A percentile compares a stretch with the other conserved stretches of the same genome.
Evolutionary conservation across 2,113 vertebrate species (phyloP).

Genomic region (Aythya baeri): DNA sequence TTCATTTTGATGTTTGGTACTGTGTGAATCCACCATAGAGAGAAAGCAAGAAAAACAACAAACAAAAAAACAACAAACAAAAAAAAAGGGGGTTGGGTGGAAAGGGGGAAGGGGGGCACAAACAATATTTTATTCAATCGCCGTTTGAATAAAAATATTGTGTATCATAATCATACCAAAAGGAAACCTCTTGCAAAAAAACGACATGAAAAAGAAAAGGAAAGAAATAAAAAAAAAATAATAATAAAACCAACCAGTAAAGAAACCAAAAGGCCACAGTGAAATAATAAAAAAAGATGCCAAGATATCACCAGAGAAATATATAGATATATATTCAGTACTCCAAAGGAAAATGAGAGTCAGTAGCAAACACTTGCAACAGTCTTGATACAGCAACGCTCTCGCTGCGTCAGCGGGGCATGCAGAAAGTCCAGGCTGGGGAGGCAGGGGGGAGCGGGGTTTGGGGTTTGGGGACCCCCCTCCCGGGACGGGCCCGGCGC

Average conservation of each 20-base stretch:
- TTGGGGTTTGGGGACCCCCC: conserved; percentile 19
- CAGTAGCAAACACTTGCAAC: conserved; percentile 78
- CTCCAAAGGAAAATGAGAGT: conserved; percentile 72
- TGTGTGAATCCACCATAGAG: conserved; percentile 99
- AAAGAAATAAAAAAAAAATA: conserved; percentile 45
- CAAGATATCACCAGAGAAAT: conserved; percentile 71
- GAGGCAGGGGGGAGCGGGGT: not conserved
- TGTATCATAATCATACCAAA: conserved; percentile 91
- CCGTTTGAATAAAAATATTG: conserved; percentile 99
- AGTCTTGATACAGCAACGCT: conserved; percentile 72
- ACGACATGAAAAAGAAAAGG: conserved; percentile 77
- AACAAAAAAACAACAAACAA: conserved; percentile 88
- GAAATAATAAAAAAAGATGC: conserved; percentile 54
- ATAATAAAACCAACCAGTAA: conserved; percentile 1
- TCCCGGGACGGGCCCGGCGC: not conserved
- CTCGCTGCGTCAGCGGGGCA: conserved; percentile 63
- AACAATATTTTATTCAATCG: conserved; percentile 99
- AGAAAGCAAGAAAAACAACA: conserved; percentile 99
- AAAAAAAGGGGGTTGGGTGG: conserved; percentile 93
- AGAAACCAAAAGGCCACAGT: conserved; percentile 59
- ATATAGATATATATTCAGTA: conserved; percentile 71
- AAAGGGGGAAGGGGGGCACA: conserved; percentile 94
- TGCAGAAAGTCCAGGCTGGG: conserved; percentile 48
- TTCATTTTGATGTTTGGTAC: conserved; percentile 89
- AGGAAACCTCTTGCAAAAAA: conserved; percentile 85